Conservation (phyloP, 2,113 vertebrate species). For the Myxocyprinus asiaticus region DNA sequence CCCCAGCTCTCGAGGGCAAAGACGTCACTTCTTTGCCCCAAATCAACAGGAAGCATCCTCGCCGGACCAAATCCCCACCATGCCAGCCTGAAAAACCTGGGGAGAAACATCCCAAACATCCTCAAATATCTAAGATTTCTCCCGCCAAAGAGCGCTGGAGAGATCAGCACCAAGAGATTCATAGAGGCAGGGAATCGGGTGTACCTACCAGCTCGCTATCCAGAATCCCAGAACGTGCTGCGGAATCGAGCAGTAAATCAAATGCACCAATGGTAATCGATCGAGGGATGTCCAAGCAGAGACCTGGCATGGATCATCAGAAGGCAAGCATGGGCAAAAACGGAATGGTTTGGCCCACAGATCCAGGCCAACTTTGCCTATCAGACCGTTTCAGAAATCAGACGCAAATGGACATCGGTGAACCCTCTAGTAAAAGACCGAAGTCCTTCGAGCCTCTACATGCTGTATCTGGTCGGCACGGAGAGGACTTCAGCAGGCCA, state of each 20-base stretch:
- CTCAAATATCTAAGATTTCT: constrained; percentile 63
- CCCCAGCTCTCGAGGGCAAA: constrained; percentile 87
- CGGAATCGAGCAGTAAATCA: constrained; percentile 56
- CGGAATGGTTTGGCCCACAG: constrained; percentile 71
- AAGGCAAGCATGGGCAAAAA: constrained; percentile 50
- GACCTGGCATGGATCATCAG: constrained; percentile 40
- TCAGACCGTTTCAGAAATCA: constrained; percentile 69
- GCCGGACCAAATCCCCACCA: constrained; percentile 72
- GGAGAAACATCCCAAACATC: constrained; percentile 65
- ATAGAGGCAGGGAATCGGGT: constrained; percentile 11
- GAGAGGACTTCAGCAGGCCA: constrained; percentile 70
- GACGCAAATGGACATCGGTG: constrained; percentile 72
- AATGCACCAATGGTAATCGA: constrained; percentile 15
- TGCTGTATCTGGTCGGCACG: constrained; percentile 61
- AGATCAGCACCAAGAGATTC: constrained; percentile 65
- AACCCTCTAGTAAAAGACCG: constrained; percentile 78
- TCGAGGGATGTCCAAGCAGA: constrained; percentile 34
- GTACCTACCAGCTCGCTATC: constrained; percentile 37
- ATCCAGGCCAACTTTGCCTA: constrained; percentile 74
- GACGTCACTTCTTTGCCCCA: constrained; percentile 80
- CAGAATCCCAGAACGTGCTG: constrained; percentile 55
- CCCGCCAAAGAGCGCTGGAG: constrained; percentile 61
- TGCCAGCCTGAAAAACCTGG: constrained; percentile 64
- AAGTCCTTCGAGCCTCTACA: constrained; percentile 62
- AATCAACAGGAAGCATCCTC: constrained; percentile 61